Base-by-base conservation (phyloP, 2,797 vertebrate genomes). In the Phoeniculus purpureus region DNA sequence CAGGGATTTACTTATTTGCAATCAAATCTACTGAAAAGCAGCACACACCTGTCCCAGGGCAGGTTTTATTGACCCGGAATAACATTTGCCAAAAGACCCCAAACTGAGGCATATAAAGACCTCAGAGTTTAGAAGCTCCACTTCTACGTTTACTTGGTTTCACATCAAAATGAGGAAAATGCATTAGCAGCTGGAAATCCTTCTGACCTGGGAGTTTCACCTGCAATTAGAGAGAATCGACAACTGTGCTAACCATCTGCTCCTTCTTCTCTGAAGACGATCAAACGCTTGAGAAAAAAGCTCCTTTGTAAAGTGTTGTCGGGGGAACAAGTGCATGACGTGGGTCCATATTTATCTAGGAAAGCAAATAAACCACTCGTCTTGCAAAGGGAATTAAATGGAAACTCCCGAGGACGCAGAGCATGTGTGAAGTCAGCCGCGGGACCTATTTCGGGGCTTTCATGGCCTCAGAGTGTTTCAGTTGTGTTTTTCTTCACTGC, bases 151-250 rank as follows among this genome's bases (percentile, higher is more conserved):
- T 37, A 43, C 86, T 43, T 31, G 77, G 47, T 88, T 91, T 91
- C 77, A 61, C 90, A 91, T 74, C 64, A 71, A 88, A 95, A 88
- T 2, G 64, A 94, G 90, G 93, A 89, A 94, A 96, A 92, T 16
- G 29, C 90, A 91, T 87, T 83, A 94, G 37, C 93, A 94, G 94
- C 94, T 94, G 95, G 93, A 95, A 94, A 94, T 92, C 82, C 90
- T 95, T 67, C 92, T 74, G 78, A 84, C 90, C 68, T 0, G 0
- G 66, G 90, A 92, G 31, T 84, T 96, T 77, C 88, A 90, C 90
- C 92, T 91, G 22, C 93, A 94, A 93, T 95, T 94, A 94, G 75
- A 94, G 81, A 93, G 81, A 88, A 43, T 74, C 12, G 0, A 90
- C 77, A 60, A 94, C 93, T 90, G 86, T 85, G 88, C 76, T 92